Evolutionary conservation across 2,113 vertebrate genomes (phyloP), one percentile per base, ranked within the genome.

Genomic region (Sylvicapra grimmia): DNA sequence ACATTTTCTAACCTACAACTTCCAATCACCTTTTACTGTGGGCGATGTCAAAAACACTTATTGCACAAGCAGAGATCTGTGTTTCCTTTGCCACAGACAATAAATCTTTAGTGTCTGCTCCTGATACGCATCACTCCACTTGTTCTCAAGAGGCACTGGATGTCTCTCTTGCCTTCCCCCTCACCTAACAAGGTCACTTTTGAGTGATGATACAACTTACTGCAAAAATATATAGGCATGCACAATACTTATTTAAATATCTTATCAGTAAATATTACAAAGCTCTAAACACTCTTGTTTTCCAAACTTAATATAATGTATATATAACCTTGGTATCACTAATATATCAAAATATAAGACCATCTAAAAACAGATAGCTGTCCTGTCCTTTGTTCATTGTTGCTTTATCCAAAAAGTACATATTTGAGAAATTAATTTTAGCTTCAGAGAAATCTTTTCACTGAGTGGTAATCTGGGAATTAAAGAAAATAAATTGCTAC

Each of bases 1-100:
- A 96, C 86, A 89, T 90, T 98, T 98, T 77, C 95, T 97, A 98
- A 95, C 97, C 89, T 96, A 96, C 79, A 97, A 96, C 63, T 97
- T 96, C 98, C 97, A 97, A 61, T 98, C 98, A 98, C 87, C 95
- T 98, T 98, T 97, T 97, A 97, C 68, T 8, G 96, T 68, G 53
- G 98, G 92, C 61, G 97, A 98, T 99, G 99, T 99, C 99, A 99
- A 98, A 99, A 99, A 97, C 98, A 98, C 98, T 99, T 99, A 98
- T 93, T 95, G 97, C 93, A 97, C 89, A 98, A 98, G 98, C 97
- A 97, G 98, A 99, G 98, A 99, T 98, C 98, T 98, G 97, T 99
- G 98, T 99, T 99, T 99, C 98, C 98, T 99, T 99, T 99, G 98
- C 98, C 98, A 99, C 98, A 99, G 98, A 99, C 98, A 98, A 99